Conservation (phyloP, 2,113 vertebrate species). For the Actenoides hombroni region DNA sequence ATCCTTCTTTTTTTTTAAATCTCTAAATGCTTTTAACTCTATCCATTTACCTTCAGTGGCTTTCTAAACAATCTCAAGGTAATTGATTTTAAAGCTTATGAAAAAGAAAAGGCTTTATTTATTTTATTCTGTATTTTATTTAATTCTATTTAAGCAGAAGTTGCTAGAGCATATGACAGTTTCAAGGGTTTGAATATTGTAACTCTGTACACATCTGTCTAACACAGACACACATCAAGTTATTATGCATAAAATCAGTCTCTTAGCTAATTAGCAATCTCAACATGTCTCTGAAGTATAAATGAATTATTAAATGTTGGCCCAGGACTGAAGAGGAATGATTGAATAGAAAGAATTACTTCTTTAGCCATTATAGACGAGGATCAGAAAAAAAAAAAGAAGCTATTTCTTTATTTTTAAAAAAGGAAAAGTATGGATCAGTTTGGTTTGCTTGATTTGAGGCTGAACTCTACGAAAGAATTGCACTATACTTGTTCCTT, state of each 20-base stretch:
- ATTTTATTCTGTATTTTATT: not conserved
- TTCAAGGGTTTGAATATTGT: not conserved
- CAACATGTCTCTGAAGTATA: constrained; percentile 7
- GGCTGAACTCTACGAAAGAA: not conserved
- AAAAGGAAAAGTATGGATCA: not conserved
- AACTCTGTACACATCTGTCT: constrained; percentile 5
- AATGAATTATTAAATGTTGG: constrained; percentile 46
- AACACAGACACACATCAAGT: not conserved
- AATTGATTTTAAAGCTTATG: not conserved
- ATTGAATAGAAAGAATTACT: not conserved
- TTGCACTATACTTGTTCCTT: not conserved
- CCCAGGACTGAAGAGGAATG: not conserved
- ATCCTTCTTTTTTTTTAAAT: not conserved
- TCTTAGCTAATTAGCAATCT: constrained; percentile 34
- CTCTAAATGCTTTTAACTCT: not conserved
- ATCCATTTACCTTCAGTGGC: not conserved
- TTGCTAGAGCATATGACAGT: not conserved
- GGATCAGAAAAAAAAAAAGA: not conserved
- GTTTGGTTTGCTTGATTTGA: not conserved
- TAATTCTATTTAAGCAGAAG: not conserved
- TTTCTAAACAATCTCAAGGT: not conserved
- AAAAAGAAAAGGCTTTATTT: not conserved
- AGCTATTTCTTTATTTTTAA: not conserved
- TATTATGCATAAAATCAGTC: not conserved
- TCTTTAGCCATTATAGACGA: not conserved